Evolutionary conservation across 2,888 invertebrate genomes (phyloP), one percentile per base, ranked within the genome.

Genomic region (Mechanitis mazaeus): DNA sequence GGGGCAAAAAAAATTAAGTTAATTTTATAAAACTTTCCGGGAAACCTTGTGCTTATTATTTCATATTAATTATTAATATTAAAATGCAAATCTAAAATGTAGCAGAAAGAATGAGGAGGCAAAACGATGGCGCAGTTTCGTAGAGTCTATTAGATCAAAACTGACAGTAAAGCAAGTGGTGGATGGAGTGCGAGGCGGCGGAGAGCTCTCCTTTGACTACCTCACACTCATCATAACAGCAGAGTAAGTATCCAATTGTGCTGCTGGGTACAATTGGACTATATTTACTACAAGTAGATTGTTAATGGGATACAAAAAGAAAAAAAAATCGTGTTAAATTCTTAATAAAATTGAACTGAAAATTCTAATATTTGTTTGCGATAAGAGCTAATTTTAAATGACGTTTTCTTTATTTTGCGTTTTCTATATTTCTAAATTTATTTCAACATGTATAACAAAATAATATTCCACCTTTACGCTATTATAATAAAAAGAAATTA

Each of bases 101-200:
- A 89, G 90, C 56, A 75, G 74, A 56, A 84, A 83, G 68, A 80
- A 78, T 1, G 93, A 93, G 75, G 92, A 93, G 60, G 87, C 90
- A 56, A 92, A 91, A 63, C 92, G 92, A 62, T 94, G 95, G 94
- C 91, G 92, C 64, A 91, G 85, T 69, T 95, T 95, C 78, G 93
- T 95, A 47, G 93, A 93, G 72, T 95, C 95, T 5, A 94, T 95
- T 70, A 92, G 94, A 74, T 94, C 95, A 0, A 94, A 95, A 75
- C 83, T 95, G 70, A 95, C 95, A 2, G 95, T 95, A 47, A 94
- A 95, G 71, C 95, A 95, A 86, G 96, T 96, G 1, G 95, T 96
- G 1, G 95, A 95, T 70, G 94, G 95, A 9, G 95, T 94, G 6
- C 85, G 93, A 62, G 91, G 93, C 20, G 95, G 95, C n/a, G 95